Evolutionary conservation across 2,797 vertebrate genomes (phyloP).

Genomic region (Holocentrus rufus): DNA sequence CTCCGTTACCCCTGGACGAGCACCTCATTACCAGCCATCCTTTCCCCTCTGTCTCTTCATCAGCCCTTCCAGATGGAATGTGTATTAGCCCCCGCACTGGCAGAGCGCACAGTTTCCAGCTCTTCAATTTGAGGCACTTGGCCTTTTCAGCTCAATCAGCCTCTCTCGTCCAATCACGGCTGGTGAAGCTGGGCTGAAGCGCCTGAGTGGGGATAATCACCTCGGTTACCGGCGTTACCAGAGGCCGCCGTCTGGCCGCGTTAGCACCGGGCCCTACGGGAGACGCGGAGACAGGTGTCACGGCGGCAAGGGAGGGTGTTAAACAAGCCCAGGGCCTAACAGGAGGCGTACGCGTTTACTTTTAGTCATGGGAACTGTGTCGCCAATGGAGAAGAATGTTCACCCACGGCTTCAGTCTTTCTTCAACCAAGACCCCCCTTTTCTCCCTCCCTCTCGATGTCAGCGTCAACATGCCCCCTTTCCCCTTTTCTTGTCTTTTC

Average conservation of each 20-base stretch:
- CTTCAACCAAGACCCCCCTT: conserved; percentile 26
- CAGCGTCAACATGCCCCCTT: not conserved
- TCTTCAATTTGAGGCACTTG: conserved; percentile 74
- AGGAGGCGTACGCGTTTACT: conserved; percentile 69
- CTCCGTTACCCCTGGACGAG: conserved; percentile 48
- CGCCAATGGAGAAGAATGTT: conserved; percentile 72
- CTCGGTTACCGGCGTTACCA: conserved; percentile 69
- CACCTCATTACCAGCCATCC: conserved; percentile 65
- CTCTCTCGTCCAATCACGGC: conserved; percentile 72
- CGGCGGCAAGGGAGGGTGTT: conserved; percentile 65
- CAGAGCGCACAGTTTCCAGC: conserved; percentile 67
- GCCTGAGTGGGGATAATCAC: conserved; percentile 78
- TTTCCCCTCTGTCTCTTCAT: conserved; percentile 52
- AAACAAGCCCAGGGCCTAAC: conserved; percentile 70
- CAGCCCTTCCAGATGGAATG: conserved; percentile 58
- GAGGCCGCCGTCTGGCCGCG: conserved; percentile 67
- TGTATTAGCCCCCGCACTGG: conserved; percentile 62
- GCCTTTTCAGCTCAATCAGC: conserved; percentile 79
- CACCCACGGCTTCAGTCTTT: conserved; percentile 41
- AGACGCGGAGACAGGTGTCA: conserved; percentile 74
- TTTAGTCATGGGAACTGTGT: conserved; percentile 76
- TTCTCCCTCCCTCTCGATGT: conserved; percentile 15
- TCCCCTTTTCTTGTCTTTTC: not conserved
- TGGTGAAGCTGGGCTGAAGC: conserved; percentile 46
- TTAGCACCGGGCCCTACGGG: conserved; percentile 65